phyloP scores from a whole-genome alignment of 2,888 invertebrate genomes.

The Cerceris ruficornis region DNA sequence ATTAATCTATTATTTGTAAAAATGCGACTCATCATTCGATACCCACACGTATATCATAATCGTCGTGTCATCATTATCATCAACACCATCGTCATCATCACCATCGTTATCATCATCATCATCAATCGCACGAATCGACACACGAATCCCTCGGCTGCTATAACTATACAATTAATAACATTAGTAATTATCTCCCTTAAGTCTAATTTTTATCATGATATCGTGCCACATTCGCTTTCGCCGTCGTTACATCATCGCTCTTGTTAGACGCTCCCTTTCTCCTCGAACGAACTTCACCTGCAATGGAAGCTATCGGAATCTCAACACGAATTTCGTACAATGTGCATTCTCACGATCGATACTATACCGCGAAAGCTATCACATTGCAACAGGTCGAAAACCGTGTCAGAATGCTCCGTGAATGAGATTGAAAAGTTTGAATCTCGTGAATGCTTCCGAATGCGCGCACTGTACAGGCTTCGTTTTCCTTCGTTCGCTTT shows the following conservation, averaged over 20 bases:
- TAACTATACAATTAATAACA: slow-evolving; percentile 71
- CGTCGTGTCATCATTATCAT: slow-evolving; percentile 21
- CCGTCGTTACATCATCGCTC: slow-evolving; percentile 27
- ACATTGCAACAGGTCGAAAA: slow-evolving; percentile 20
- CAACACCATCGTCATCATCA: slow-evolving; percentile 43
- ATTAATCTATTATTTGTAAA: slow-evolving; percentile 71
- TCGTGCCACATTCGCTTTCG: slow-evolving; percentile 41
- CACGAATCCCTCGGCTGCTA: slow-evolving; percentile 48
- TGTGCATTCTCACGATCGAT: slow-evolving; percentile 13
- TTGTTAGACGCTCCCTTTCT: neutral
- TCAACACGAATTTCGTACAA: slow-evolving; percentile 17
- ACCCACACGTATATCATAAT: slow-evolving; percentile 49
- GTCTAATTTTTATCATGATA: slow-evolving; percentile 58
- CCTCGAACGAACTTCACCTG: neutral
- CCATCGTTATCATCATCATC: slow-evolving; percentile 47
- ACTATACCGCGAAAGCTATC: slow-evolving; percentile 22
- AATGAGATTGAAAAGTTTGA: slow-evolving; percentile 33
- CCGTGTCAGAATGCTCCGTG: slow-evolving; percentile 26
- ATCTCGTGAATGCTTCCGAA: slow-evolving; percentile 28
- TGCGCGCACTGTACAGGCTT: slow-evolving; percentile 19
- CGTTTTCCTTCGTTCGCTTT: slow-evolving; percentile 7
- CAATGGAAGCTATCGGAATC: neutral
- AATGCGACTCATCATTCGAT: slow-evolving; percentile 65
- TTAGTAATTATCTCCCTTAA: slow-evolving; percentile 67
- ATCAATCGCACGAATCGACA: slow-evolving; percentile 38